phyloP scores from a whole-genome alignment of 2,888 invertebrate species.

The Tubulanus polymorphus region DNA sequence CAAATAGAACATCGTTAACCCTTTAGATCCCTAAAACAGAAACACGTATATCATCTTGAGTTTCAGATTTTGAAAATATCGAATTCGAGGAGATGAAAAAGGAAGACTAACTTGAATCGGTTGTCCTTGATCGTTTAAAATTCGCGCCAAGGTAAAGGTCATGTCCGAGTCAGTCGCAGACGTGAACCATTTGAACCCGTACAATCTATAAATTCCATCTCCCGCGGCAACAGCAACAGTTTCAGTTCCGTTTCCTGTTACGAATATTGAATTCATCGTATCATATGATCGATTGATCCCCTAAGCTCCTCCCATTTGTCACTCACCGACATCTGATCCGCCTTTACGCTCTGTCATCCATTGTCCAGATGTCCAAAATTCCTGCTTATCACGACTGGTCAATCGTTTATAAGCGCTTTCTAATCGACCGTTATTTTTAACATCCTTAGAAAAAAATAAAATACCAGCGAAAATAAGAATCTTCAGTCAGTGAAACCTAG shows the following conservation, averaged over 20 bases:
- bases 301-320: too few species aligned
- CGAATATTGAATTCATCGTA: too few species aligned
- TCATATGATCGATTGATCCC: too few species aligned
- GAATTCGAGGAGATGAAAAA: not conserved
- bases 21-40: slow-evolving; percentile 53
- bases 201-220: slow-evolving; percentile 53
- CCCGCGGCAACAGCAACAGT: slow-evolving; percentile 54
- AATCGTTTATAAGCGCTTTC: slow-evolving; percentile 43
- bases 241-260: slow-evolving; percentile 56
- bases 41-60: not conserved
- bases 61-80: not conserved
- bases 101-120: slow-evolving; percentile 25
- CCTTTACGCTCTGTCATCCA: slow-evolving; percentile 63
- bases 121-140: slow-evolving; percentile 51
- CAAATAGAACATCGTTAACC: slow-evolving; percentile 58
- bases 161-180: slow-evolving; percentile 61
- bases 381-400: slow-evolving; percentile 52
- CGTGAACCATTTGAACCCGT: slow-evolving; percentile 62
- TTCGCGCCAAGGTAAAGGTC: slow-evolving; percentile 57
- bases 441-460: too few species aligned
- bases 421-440: not conserved
- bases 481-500: too few species aligned
- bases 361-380: slow-evolving; percentile 62
- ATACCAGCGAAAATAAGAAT: too few species aligned
- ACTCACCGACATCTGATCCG: slow-evolving; percentile 60